Evolutionary conservation across 2,113 vertebrate genomes (phyloP).

Genomic region (Brachyhypopomus occidentalis): DNA sequence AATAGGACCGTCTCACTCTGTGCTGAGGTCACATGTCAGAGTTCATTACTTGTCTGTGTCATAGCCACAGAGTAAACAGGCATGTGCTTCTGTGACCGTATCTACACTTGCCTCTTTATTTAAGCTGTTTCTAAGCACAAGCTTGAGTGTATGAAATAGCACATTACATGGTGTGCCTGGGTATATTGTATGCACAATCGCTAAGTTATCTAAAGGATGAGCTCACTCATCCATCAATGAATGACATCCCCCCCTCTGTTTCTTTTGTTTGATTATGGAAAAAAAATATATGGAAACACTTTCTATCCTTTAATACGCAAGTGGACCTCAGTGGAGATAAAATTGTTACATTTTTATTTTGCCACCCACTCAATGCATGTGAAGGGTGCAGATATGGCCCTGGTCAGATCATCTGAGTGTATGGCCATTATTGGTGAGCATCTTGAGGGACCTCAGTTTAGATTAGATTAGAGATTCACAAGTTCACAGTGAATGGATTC

Average conservation of each 20-base stretch:
- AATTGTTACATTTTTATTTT: too few species aligned
- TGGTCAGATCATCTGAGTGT: background rate
- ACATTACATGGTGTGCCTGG: background rate
- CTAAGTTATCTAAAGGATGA: background rate
- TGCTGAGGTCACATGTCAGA: slow-evolving; percentile 57
- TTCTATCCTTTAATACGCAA: too few species aligned
- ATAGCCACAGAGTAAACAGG: slow-evolving; percentile 53
- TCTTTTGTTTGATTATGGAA: too few species aligned
- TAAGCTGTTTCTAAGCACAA: slow-evolving; percentile 3
- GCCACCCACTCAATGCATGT: background rate
- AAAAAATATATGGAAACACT: too few species aligned
- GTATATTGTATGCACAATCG: background rate
- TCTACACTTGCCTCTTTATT: slow-evolving; percentile 6
- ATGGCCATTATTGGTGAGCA: background rate
- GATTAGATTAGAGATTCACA: background rate
- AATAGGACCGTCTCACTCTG: slow-evolving; percentile 50
- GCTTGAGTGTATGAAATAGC: slow-evolving; percentile 25
- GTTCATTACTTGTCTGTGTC: slow-evolving; percentile 57
- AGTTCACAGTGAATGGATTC: background rate
- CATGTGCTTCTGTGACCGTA: slow-evolving; percentile 24
- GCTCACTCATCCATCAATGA: background rate
- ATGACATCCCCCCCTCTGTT: background rate
- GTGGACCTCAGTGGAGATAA: too few species aligned
- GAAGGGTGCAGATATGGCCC: background rate
- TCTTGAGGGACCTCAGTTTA: background rate